phyloP scores from a whole-genome alignment of 2,113 vertebrate species.

The Cheilinus undulatus region DNA sequence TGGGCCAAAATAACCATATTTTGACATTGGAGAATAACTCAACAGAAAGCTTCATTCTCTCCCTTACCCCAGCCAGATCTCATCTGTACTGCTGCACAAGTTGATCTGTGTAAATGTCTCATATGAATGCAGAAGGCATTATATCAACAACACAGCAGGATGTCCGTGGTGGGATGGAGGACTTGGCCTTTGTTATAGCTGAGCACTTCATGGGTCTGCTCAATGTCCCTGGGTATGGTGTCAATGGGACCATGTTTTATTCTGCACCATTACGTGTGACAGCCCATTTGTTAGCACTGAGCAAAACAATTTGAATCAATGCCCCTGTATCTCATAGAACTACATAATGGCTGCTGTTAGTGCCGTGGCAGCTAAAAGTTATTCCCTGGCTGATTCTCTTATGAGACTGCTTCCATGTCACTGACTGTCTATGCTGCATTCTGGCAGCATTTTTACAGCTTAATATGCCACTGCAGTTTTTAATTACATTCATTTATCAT shows the following conservation, averaged over 20 bases:
- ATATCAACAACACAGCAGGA: constrained; percentile 24
- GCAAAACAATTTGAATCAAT: constrained; percentile 67
- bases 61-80: constrained; percentile 3
- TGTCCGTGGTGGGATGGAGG: constrained; percentile 21
- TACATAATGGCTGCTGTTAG: constrained; percentile 63
- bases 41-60: background rate
- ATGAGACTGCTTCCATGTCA: constrained; percentile 33
- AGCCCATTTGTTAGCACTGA: constrained; percentile 69
- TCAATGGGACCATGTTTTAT: constrained; percentile 51
- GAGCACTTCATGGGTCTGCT: constrained; percentile 12
- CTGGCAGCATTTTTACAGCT: constrained; percentile 35
- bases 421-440: constrained; percentile 44
- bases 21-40: too few relatives aligned
- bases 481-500: constrained; percentile 65
- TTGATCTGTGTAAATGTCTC: constrained; percentile 23
- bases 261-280: constrained; percentile 60
- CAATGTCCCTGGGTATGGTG: constrained; percentile 43
- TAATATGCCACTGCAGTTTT: constrained; percentile 14
- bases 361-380: constrained; percentile 64
- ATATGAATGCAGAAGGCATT: constrained; percentile 35
- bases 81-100: constrained; percentile 20
- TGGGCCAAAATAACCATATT: too few relatives aligned
- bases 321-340: constrained; percentile 45
- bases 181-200: constrained; percentile 30
- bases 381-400: constrained; percentile 57